These are phyloP conservation scores for Magallana nippona DNA, from an alignment of 2,888 invertebrate genomes.

Conservation along the genomic window DNA sequence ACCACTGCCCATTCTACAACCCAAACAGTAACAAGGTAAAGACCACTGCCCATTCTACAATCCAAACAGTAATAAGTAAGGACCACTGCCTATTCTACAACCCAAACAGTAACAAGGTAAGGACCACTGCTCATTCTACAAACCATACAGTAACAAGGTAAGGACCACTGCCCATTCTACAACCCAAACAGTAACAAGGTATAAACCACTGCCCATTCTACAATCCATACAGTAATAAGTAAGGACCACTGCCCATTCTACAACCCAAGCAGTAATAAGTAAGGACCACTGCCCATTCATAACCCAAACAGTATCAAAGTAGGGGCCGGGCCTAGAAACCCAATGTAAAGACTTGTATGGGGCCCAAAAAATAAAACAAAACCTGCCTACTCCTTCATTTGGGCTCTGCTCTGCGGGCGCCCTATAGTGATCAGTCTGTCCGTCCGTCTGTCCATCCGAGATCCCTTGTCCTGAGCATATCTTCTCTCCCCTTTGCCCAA, in stretches of 20 bases:
- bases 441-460: no score
- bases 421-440: no score
- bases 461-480: no score
- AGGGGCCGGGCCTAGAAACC: no score
- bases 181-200: neutral
- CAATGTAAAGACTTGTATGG: neutral
- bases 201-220: no score
- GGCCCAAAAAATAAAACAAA: no score
- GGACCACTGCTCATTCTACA: conserved; percentile 44
- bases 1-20: conserved; percentile 75
- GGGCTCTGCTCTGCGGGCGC: no score
- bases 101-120: neutral
- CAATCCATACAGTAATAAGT: no score
- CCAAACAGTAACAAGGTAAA: conserved; percentile 21
- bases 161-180: conserved; percentile 44
- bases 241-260: no score
- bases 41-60: conserved; percentile 44
- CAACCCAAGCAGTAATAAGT: neutral
- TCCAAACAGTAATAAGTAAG: conserved; percentile 4
- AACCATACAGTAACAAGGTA: neutral
- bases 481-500: no score
- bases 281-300: conserved; percentile 74
- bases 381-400: no score
- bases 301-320: conserved; percentile 21
- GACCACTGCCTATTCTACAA: conserved; percentile 43